These are phyloP conservation scores for Athalia cordata DNA, from an alignment of 2,888 invertebrate species.

Conservation along the genomic window DNA sequence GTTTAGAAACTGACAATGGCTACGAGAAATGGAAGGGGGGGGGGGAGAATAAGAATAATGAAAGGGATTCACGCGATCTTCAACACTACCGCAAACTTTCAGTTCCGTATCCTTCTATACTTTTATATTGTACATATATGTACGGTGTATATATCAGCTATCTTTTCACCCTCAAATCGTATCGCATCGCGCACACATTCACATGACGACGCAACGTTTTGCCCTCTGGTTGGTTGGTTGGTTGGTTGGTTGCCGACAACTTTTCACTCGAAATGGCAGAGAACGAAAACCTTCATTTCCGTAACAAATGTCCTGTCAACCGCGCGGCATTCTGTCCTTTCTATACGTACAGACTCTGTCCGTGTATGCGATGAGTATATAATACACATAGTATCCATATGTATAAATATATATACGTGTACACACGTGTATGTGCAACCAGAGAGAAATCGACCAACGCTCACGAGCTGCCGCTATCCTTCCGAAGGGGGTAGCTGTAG, in stretches of 20 bases:
- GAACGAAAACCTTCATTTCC: conserved; percentile 44
- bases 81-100: not conserved
- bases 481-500: not conserved
- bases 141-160: not conserved
- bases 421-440: not conserved
- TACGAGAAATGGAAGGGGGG: no score
- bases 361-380: not conserved
- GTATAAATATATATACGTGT: not conserved
- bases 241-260: conserved; percentile 13
- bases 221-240: conserved; percentile 2
- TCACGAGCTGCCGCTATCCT: not conserved
- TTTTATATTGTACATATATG: not conserved
- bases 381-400: not conserved
- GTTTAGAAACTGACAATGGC: no score
- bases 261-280: conserved; percentile 43
- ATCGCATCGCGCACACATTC: no score
- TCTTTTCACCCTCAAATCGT: no score
- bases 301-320: conserved; percentile 43
- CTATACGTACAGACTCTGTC: conserved; percentile 3
- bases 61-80: no score
- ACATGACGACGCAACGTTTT: no score
- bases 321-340: conserved; percentile 39
- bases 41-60: no score
- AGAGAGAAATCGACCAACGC: not conserved
- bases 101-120: not conserved